These are phyloP conservation scores for Macaca nemestrina DNA, from an alignment of 2,113 vertebrate genomes.

Conservation along the genomic window DNA sequence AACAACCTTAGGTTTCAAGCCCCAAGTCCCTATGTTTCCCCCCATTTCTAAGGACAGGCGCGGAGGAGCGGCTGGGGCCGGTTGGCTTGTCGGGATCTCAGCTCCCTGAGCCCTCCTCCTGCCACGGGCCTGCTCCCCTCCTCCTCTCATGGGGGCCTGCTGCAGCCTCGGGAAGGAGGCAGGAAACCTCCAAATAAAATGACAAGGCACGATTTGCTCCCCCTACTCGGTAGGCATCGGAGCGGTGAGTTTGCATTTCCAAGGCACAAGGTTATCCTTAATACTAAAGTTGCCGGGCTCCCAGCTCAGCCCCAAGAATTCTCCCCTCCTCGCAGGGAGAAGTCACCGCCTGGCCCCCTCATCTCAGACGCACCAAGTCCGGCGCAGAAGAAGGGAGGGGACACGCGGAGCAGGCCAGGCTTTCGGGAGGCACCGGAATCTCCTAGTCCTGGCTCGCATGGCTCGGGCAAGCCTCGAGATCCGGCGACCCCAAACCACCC, in stretches of 20 bases:
- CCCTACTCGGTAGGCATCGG: conserved; percentile 83
- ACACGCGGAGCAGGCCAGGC: conserved; percentile 46
- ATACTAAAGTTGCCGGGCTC: conserved; percentile 82
- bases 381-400: conserved; percentile 47
- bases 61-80: not conserved
- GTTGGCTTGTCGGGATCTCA: not conserved
- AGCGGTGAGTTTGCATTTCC: conserved; percentile 76
- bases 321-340: not conserved
- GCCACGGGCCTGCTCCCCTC: not conserved
- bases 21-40: not conserved
- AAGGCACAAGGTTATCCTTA: conserved; percentile 83
- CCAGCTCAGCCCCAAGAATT: conserved; percentile 8
- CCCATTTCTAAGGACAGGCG: not conserved
- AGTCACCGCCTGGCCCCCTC: conserved; percentile 2
- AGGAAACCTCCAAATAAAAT: conserved; percentile 67
- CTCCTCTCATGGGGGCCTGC: not conserved
- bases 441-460: conserved; percentile 41
- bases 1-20: not conserved
- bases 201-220: conserved; percentile 83
- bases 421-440: conserved; percentile 44
- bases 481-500: conserved; percentile 46
- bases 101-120: conserved; percentile 46
- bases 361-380: conserved; percentile 50
- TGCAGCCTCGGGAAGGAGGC: not conserved
- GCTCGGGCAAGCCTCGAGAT: conserved; percentile 37